Evolutionary conservation across 1,140 invertebrate genomes (phyloP).

Genomic region (Papilio helenus): DNA sequence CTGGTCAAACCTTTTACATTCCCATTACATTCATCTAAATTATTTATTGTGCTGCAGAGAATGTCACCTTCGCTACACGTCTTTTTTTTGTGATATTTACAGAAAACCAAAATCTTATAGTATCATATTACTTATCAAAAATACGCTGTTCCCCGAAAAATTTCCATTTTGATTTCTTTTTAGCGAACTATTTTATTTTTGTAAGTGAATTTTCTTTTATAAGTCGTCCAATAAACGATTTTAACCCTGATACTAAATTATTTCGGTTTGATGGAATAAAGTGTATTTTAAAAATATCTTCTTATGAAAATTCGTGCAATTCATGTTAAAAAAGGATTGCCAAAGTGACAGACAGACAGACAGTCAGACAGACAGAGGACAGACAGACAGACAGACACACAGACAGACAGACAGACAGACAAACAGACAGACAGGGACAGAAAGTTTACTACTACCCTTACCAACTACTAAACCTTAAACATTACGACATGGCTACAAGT

Average conservation of each 20-base stretch:
- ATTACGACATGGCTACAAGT: too few species aligned
- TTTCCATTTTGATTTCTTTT: background rate
- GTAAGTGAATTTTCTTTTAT: background rate
- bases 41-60: background rate
- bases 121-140: background rate
- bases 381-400: too few species aligned
- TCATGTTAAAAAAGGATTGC: too few species aligned
- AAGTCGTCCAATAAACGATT: background rate
- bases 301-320: too few species aligned
- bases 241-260: background rate
- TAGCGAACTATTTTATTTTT: constrained; percentile 6
- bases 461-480: too few species aligned
- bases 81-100: background rate
- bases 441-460: too few species aligned
- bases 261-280: background rate
- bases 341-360: too few species aligned
- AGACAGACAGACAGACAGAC: too few species aligned
- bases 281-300: too few species aligned
- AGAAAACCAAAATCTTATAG: background rate
- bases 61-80: background rate
- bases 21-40: constrained; percentile 44
- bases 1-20: background rate
- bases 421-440: too few species aligned
- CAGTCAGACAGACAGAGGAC: too few species aligned
- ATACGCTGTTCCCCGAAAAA: constrained; percentile 21